phyloP scores from a whole-genome alignment of 2,888 invertebrate species.

The Pyrrhosoma nymphula region DNA sequence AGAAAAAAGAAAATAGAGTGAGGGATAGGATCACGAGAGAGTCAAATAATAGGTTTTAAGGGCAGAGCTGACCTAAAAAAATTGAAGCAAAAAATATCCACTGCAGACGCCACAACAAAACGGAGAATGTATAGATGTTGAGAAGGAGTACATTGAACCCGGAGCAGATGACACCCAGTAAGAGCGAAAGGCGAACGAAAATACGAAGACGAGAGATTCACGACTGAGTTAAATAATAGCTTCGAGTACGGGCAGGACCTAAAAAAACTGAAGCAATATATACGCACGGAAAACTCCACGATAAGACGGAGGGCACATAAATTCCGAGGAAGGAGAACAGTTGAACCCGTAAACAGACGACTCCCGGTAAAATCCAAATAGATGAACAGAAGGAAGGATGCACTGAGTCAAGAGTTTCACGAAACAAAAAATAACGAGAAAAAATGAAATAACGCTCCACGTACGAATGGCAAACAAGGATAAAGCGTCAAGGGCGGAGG shows the following conservation, averaged over 20 bases:
- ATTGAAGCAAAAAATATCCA: neutral
- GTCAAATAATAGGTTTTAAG: neutral
- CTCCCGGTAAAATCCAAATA: neutral
- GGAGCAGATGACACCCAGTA: too few relatives aligned
- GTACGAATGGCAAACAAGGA: neutral
- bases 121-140: neutral
- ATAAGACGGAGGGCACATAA: neutral
- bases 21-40: neutral
- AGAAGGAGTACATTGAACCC: neutral
- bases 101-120: neutral
- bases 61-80: neutral
- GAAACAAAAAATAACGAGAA: neutral
- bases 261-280: neutral
- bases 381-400: neutral
- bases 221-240: neutral
- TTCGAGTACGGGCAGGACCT: neutral
- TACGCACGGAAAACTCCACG: neutral
- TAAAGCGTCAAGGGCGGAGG: neutral
- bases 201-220: too few relatives aligned
- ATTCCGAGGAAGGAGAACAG: neutral
- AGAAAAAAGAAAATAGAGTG: too few relatives aligned
- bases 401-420: neutral
- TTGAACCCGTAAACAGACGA: too few relatives aligned
- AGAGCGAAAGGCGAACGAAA: neutral
- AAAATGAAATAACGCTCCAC: neutral